These are phyloP conservation scores for Scaptomyza montana DNA, from an alignment of 1,140 invertebrate genomes.

Conservation along the genomic window DNA sequence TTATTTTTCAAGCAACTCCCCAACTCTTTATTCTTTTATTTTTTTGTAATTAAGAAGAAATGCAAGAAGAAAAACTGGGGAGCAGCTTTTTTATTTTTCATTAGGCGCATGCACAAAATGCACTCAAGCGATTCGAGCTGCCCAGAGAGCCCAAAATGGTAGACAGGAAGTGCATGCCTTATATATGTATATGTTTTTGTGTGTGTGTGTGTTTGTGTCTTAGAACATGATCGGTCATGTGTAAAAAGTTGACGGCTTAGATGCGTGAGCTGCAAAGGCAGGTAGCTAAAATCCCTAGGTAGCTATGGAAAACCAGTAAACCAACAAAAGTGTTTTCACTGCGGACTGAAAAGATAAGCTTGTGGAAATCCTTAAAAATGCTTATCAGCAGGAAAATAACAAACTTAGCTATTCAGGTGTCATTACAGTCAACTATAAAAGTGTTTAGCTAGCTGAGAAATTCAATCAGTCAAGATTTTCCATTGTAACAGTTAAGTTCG, in stretches of 20 bases:
- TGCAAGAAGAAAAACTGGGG: constrained; percentile 28
- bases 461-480: constrained; percentile 41
- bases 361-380: constrained; percentile 13
- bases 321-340: constrained; percentile 20
- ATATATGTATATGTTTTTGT: constrained; percentile 4
- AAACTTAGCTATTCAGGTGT: not conserved
- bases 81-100: not conserved
- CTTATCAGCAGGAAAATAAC: constrained; percentile 47
- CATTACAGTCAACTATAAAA: constrained; percentile 51
- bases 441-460: not conserved
- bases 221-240: constrained; percentile 71
- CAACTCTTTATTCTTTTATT: not conserved
- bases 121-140: constrained; percentile 32
- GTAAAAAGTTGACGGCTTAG: constrained; percentile 64
- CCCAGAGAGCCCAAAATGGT: constrained; percentile 24
- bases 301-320: constrained; percentile 41
- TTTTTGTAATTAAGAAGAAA: constrained; percentile 60
- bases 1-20: not conserved
- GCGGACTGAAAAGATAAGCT: constrained; percentile 46
- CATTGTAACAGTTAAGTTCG: constrained; percentile 6
- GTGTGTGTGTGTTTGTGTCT: constrained; percentile 32
- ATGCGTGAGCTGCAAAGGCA: constrained; percentile 30
- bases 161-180: constrained; percentile 67
- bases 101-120: constrained; percentile 48
- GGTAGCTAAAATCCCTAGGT: constrained; percentile 52